Evolutionary conservation across 2,797 vertebrate species (phyloP).

Genomic region (Gymnoscopelus braueri): DNA sequence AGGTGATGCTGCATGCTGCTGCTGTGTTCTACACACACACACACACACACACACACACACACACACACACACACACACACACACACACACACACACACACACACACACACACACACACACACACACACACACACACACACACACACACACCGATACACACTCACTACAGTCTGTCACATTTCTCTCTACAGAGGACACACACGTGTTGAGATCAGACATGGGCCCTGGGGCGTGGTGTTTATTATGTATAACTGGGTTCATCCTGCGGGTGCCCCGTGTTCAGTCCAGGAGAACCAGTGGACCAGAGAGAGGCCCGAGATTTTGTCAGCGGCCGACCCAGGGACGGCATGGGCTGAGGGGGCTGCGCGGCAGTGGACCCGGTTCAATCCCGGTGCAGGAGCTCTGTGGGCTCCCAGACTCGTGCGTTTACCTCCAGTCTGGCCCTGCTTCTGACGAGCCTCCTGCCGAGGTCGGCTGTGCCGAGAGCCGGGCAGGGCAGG

Average conservation of each 20-base stretch:
- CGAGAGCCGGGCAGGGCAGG: conserved; percentile 48
- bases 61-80: not conserved
- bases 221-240: conserved; percentile 68
- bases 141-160: conserved; percentile 31
- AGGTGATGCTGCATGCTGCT: conserved; percentile 29
- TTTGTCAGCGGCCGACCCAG: conserved; percentile 51
- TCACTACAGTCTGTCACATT: conserved; percentile 66
- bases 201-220: conserved; percentile 70
- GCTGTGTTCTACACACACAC: conserved; percentile 39
- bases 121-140: conserved; percentile 29
- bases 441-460: conserved; percentile 68
- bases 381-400: conserved; percentile 54
- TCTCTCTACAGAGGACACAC: conserved; percentile 58
- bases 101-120: conserved; percentile 37
- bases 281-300: conserved; percentile 27
- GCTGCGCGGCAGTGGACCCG: conserved; percentile 41
- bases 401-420: conserved; percentile 58
- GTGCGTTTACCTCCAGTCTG: conserved; percentile 58
- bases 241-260: conserved; percentile 74
- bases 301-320: conserved; percentile 41
- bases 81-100: conserved; percentile 10
- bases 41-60: not conserved
- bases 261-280: conserved; percentile 61
- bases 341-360: conserved; percentile 38
- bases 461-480: conserved; percentile 64